Conservation (phyloP, 1,140 invertebrate species). For the Holotrichia oblita region DNA sequence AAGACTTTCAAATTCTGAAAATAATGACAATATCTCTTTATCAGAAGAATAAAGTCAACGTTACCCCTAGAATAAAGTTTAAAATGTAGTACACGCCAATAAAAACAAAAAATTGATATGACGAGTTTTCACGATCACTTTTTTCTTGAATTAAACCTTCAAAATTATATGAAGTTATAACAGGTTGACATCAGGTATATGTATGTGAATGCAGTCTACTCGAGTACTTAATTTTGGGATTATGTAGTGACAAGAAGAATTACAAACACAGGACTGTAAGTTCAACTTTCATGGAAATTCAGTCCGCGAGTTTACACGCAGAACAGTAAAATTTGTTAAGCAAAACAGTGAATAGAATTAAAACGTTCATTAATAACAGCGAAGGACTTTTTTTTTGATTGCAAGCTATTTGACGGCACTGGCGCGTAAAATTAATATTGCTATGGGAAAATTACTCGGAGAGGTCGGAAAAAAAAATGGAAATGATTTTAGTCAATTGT, state of each 20-base stretch:
- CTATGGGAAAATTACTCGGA: not conserved
- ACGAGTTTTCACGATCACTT: no score
- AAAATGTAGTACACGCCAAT: no score
- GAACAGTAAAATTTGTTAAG: not conserved
- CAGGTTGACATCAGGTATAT: no score
- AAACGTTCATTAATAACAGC: not conserved
- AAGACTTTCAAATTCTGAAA: no score
- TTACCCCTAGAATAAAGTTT: no score
- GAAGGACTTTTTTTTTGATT: not conserved
- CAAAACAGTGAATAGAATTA: not conserved
- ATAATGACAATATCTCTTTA: no score
- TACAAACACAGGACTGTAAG: not conserved
- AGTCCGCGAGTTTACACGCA: not conserved
- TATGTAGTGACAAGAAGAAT: not conserved
- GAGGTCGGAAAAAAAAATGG: not conserved
- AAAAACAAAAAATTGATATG: no score
- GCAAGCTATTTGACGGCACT: not conserved
- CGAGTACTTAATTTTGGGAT: not conserved
- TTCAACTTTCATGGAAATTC: not conserved
- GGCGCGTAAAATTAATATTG: not conserved
- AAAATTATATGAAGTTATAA: no score
- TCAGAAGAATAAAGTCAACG: no score
- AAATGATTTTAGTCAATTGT: not conserved
- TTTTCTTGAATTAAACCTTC: no score
- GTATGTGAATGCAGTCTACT: no score